These are phyloP conservation scores for Odontamblyopus lacepedii DNA, from an alignment of 2,797 vertebrate species.

Conservation along the genomic window DNA sequence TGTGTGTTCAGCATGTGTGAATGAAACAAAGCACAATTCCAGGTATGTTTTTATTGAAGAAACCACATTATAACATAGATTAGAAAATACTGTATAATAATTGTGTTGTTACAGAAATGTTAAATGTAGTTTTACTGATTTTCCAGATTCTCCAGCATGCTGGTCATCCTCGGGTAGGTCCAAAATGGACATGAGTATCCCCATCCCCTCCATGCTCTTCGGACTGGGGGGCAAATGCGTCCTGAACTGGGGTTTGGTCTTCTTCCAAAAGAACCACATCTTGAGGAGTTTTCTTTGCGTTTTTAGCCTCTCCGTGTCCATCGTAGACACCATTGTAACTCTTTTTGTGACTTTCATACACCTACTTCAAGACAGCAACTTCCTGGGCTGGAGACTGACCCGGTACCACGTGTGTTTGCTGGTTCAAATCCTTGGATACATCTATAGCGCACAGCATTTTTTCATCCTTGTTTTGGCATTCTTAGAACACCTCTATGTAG, in stretches of 20 bases:
- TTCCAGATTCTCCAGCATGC: neutral
- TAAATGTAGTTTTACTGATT: neutral
- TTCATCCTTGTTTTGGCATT: slow-evolving; percentile 72
- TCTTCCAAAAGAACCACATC: slow-evolving; percentile 63
- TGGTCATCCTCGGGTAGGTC: neutral
- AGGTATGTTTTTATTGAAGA: too few relatives aligned
- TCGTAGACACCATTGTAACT: slow-evolving; percentile 75
- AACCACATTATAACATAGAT: too few relatives aligned
- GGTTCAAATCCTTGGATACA: slow-evolving; percentile 77
- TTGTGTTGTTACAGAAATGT: neutral
- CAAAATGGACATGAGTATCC: slow-evolving; percentile 45
- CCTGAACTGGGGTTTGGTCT: slow-evolving; percentile 76
- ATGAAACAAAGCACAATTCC: too few relatives aligned
- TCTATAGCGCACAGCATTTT: slow-evolving; percentile 75
- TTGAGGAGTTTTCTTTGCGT: slow-evolving; percentile 77
- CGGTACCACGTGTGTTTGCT: slow-evolving; percentile 83
- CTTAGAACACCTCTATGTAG: slow-evolving; percentile 76
- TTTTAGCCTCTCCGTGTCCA: slow-evolving; percentile 81
- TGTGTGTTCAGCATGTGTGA: too few relatives aligned
- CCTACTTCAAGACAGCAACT: slow-evolving; percentile 63
- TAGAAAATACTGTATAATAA: too few relatives aligned
- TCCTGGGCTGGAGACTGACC: slow-evolving; percentile 71
- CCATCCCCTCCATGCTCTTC: slow-evolving; percentile 59
- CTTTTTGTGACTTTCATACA: slow-evolving; percentile 65
- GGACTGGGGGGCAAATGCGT: slow-evolving; percentile 80